Evolutionary conservation across 1,140 invertebrate genomes (phyloP), one percentile per base, ranked within the genome.

Genomic region (Laupala kohalensis): DNA sequence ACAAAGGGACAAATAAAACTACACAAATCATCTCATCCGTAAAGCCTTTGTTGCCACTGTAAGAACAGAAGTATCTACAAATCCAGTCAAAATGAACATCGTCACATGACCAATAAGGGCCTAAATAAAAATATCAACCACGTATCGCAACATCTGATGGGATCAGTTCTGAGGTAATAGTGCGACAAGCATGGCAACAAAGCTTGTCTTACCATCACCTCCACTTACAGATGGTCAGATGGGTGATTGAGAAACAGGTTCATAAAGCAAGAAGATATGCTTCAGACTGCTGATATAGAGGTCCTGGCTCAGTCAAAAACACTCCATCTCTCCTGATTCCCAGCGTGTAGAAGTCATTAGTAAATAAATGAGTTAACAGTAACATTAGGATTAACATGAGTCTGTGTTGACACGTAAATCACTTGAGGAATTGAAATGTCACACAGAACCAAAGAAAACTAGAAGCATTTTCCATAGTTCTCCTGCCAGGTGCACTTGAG

Each of bases 21-120:
- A 6, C 67, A 68, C 13, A 29, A 29, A 29, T 28, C 67, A 28
- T 29, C 15, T 29, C 29, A 29, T 37, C 64, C 29, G 67, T 68
- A 29, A 68, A 68, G 67, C 28, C 67, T 37, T 37, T 68, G 67
- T 68, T 68, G 27, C 29, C 67, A 68, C 28, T 68, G 23, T 68
- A 37, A 68, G 28, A 68, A 37, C 29, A 29, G 28, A 15, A 29
- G 23, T 68, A 37, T 68, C 67, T 68, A 68, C 67, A 68, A 68
- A 24, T 68, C 67, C 27, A 68, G 23, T 9, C 29, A 68, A 68
- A 9, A 29, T 6, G 24, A 27, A 68, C 12, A 68, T 53, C 9
- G 37, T 53, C 28, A 28, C 67, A 68, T 68, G 67, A 23, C 67
- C 67, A 37, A 19, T 53, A 19, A 19, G 37, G 37, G 37, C 37